Evolutionary conservation across 1,140 invertebrate genomes (phyloP).

Genomic region (Apis dorsata): DNA sequence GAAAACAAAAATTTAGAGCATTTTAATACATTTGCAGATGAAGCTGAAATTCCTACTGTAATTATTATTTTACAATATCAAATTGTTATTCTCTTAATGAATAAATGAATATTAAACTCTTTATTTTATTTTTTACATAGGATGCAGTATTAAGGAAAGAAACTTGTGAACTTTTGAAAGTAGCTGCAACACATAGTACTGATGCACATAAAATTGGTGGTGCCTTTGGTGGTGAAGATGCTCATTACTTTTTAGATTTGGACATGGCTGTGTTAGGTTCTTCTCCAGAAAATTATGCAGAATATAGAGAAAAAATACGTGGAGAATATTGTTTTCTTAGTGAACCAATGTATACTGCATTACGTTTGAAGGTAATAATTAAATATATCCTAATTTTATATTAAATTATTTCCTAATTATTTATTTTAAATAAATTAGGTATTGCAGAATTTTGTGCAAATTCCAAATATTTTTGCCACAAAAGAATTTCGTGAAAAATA

Average conservation of each 20-base stretch:
- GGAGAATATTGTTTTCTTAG: slow-evolving; percentile 82
- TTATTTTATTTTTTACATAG: slow-evolving; percentile 59
- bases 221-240: slow-evolving; percentile 81
- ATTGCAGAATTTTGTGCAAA: slow-evolving; percentile 83
- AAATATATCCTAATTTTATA: too few species aligned
- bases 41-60: slow-evolving; percentile 75
- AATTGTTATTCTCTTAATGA: background rate
- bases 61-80: slow-evolving; percentile 39
- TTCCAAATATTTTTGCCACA: slow-evolving; percentile 85
- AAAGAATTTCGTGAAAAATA: slow-evolving; percentile 82
- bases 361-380: slow-evolving; percentile 81
- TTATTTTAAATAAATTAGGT: slow-evolving; percentile 76
- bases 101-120: background rate
- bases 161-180: slow-evolving; percentile 80
- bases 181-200: slow-evolving; percentile 81
- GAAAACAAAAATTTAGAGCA: slow-evolving; percentile 79
- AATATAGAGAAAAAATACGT: slow-evolving; percentile 80
- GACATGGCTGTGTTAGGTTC: slow-evolving; percentile 83
- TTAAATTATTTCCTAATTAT: background rate
- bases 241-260: slow-evolving; percentile 83
- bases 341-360: slow-evolving; percentile 80
- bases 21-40: slow-evolving; percentile 77
- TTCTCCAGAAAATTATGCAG: slow-evolving; percentile 78
- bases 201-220: slow-evolving; percentile 82
- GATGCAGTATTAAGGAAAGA: slow-evolving; percentile 76